phyloP scores from a whole-genome alignment of 2,113 vertebrate genomes.

The Furnarius figulus region DNA sequence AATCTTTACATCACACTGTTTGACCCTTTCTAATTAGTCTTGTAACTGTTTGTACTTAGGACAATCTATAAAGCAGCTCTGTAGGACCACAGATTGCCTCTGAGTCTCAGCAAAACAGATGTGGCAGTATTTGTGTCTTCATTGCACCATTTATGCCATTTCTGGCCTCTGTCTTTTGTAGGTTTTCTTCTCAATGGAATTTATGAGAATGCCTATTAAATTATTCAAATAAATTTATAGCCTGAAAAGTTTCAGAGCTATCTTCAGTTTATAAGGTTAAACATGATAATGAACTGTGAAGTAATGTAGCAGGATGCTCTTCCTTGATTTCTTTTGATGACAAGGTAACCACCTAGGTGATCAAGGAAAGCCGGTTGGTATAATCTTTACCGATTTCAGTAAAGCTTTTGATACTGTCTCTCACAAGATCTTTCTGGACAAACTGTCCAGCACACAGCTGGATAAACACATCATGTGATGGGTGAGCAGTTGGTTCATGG shows the following conservation, averaged over 20 bases:
- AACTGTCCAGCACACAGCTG: no score
- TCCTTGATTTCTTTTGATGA: no score
- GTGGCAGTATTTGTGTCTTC: neutral
- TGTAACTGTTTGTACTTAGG: neutral
- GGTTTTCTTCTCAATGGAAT: neutral
- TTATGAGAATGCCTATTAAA: neutral
- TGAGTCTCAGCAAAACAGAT: neutral
- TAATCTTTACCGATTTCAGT: no score
- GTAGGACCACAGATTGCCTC: neutral
- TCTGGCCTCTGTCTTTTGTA: neutral
- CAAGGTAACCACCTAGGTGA: no score
- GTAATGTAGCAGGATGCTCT: neutral
- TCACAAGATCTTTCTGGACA: no score
- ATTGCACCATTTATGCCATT: neutral
- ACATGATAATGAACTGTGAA: neutral
- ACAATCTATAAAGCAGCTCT: neutral
- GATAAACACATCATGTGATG: no score
- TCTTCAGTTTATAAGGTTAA: neutral
- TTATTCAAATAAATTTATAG: neutral
- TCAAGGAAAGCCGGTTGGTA: no score
- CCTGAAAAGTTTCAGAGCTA: neutral
- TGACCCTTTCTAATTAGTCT: neutral
- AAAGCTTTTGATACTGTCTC: no score
- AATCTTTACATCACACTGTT: neutral
- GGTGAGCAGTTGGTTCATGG: neutral